Conservation (phyloP, 37 sponge, comb jelly and placozoan species). For the Halisarca cf. caerulea region DNA sequence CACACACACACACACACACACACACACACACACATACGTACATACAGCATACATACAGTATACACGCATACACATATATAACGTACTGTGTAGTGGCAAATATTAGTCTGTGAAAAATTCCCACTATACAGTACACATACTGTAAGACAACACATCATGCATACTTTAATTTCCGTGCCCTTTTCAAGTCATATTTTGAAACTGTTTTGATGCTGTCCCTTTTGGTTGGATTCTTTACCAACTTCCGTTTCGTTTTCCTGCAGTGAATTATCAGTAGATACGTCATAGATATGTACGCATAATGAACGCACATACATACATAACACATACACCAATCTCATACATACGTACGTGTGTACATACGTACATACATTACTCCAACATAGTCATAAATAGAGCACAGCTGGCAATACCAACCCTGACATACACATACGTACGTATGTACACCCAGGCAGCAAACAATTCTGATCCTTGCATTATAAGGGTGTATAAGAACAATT, state of each 20-base stretch:
- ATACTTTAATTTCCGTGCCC: conserved; percentile 52
- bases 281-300: background rate
- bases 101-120: no score
- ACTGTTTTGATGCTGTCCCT: conserved; percentile 67
- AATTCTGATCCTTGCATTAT: no score
- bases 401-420: background rate
- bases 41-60: conserved; percentile 19
- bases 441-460: background rate
- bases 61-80: conserved; percentile 6
- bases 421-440: background rate
- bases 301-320: background rate
- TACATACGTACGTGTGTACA: background rate
- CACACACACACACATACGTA: conserved; percentile 17
- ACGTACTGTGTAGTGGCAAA: background rate
- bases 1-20: conserved; percentile 1
- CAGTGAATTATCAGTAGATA: background rate
- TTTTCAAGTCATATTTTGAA: conserved; percentile 79
- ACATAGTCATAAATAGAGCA: background rate
- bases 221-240: conserved; percentile 64
- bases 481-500: no score
- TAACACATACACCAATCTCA: background rate
- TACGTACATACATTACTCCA: background rate
- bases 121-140: no score
- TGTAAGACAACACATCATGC: background rate
- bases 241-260: conserved; percentile 62